A percentile compares a stretch with the other conserved stretches of the same genome.
Conservation (phyloP, 2,888 invertebrate species). For the Drosophila hamatofila region DNA sequence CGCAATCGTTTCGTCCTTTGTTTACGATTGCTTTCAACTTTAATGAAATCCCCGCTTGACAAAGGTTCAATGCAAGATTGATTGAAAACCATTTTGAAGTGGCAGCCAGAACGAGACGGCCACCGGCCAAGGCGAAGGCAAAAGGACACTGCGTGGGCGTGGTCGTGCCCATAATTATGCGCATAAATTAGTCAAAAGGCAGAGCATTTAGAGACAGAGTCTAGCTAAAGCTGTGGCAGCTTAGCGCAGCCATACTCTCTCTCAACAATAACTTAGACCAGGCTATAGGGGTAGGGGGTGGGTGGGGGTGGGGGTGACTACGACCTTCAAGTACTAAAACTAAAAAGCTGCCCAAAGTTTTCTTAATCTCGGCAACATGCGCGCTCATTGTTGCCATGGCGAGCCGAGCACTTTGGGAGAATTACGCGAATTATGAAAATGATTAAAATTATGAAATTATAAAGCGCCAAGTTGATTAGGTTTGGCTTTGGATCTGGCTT, state of each 20-base stretch:
- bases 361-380: slow-evolving; percentile 19
- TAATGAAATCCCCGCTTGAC: slow-evolving; percentile 75
- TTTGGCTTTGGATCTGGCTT: slow-evolving; percentile 44
- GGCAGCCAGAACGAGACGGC: slow-evolving; percentile 34
- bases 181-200: slow-evolving; percentile 70
- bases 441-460: slow-evolving; percentile 74
- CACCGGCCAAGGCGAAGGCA: slow-evolving; percentile 7
- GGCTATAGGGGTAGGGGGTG: neutral
- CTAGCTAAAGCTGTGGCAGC: slow-evolving; percentile 34
- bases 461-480: slow-evolving; percentile 68
- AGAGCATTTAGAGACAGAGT: slow-evolving; percentile 27
- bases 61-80: slow-evolving; percentile 79
- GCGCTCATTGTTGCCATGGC: neutral
- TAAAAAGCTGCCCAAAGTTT: slow-evolving; percentile 49
- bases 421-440: slow-evolving; percentile 68
- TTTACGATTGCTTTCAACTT: slow-evolving; percentile 64
- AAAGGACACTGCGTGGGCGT: slow-evolving; percentile 17
- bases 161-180: slow-evolving; percentile 72
- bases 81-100: slow-evolving; percentile 74
- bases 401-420: slow-evolving; percentile 39
- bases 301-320: neutral
- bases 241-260: slow-evolving; percentile 13
- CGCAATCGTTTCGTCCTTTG: slow-evolving; percentile 49
- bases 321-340: slow-evolving; percentile 39
- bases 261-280: slow-evolving; percentile 20